phyloP scores from a whole-genome alignment of 1,140 invertebrate species.

The Drosophila pachea region DNA sequence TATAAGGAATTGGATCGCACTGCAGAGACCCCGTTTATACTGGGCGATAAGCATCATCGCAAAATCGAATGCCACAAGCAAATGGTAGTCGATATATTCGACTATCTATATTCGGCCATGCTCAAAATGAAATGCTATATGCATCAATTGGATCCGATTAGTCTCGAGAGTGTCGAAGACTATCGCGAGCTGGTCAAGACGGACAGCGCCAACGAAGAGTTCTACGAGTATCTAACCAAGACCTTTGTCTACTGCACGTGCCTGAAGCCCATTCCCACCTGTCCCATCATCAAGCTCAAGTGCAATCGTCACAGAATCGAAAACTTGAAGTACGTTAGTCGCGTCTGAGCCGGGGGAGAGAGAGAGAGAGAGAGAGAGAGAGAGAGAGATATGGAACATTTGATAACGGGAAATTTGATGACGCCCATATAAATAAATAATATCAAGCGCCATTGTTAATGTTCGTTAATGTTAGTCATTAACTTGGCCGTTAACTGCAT shows the following conservation, averaged over 20 bases:
- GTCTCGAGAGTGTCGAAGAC: constrained; percentile 57
- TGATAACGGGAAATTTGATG: no score
- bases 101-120: constrained; percentile 50
- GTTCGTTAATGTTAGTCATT: constrained; percentile 31
- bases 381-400: no score
- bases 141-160: constrained; percentile 65
- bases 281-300: constrained; percentile 52
- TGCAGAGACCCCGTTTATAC: constrained; percentile 52
- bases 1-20: constrained; percentile 46
- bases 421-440: no score
- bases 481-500: constrained; percentile 36
- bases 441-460: constrained; percentile 12
- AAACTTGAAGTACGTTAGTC: constrained; percentile 48
- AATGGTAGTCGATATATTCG: constrained; percentile 62
- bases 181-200: constrained; percentile 51
- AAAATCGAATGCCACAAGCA: constrained; percentile 48
- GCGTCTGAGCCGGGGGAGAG: constrained; percentile 20
- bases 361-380: no score
- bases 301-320: constrained; percentile 40
- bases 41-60: constrained; percentile 53
- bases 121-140: constrained; percentile 58
- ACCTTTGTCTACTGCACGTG: constrained; percentile 59
- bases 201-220: constrained; percentile 42
- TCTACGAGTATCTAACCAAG: constrained; percentile 42
- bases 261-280: constrained; percentile 32